A percentile compares a stretch with the other conserved stretches of the same genome.
Conservation (phyloP, 2,113 vertebrate genomes). For the Neogobius melanostomus region DNA sequence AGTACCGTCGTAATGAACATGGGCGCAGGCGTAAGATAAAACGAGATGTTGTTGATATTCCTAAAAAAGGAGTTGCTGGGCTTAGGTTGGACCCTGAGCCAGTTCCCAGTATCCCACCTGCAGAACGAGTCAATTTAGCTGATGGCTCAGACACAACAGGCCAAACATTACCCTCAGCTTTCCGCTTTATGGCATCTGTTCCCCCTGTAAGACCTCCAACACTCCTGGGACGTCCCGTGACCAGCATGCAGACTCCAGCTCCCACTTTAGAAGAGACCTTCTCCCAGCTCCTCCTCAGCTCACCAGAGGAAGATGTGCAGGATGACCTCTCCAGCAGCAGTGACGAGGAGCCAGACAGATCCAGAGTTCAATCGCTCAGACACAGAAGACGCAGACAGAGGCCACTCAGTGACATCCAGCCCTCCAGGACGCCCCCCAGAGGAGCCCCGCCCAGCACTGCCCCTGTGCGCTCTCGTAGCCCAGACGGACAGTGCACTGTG, state of each 20-base stretch:
- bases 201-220: constrained; percentile 79
- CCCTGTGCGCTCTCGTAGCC: constrained; percentile 83
- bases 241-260: constrained; percentile 68
- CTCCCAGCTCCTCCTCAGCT: constrained; percentile 85
- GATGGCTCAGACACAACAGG: constrained; percentile 83
- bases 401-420: constrained; percentile 71
- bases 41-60: constrained; percentile 91
- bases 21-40: constrained; percentile 94
- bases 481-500: constrained; percentile 94
- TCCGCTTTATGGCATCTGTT: constrained; percentile 61
- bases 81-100: constrained; percentile 89
- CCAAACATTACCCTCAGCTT: constrained; percentile 46
- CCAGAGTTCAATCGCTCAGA: constrained; percentile 37
- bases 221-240: constrained; percentile 81
- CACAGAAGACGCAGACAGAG: constrained; percentile 73
- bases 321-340: constrained; percentile 80
- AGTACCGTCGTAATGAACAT: constrained; percentile 93
- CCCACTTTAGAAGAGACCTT: constrained; percentile 85
- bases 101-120: constrained; percentile 59
- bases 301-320: constrained; percentile 78
- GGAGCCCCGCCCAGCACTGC: constrained; percentile 63
- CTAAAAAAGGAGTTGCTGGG: constrained; percentile 97
- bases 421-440: constrained; percentile 75
- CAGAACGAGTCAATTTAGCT: constrained; percentile 83
- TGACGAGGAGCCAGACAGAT: constrained; percentile 65